phyloP scores from a whole-genome alignment of 2,797 vertebrate genomes.

The Oceanodroma leucorhoa region DNA sequence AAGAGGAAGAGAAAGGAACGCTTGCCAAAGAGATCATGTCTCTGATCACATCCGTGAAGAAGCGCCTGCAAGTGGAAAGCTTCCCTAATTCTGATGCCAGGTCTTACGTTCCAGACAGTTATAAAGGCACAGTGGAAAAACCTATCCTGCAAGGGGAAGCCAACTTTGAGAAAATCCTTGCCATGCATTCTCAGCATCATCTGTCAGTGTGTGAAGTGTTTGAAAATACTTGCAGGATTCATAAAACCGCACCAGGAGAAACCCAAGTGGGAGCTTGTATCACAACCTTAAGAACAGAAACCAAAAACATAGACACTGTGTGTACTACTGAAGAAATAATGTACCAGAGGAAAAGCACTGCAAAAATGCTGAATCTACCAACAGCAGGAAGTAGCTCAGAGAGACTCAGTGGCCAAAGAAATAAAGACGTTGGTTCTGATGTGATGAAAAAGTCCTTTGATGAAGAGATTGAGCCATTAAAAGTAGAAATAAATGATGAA shows the following conservation, averaged over 20 bases:
- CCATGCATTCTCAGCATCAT: conserved; percentile 84
- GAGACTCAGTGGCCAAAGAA: neutral
- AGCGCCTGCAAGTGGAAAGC: conserved; percentile 70
- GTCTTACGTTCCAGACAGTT: conserved; percentile 87
- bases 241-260: neutral
- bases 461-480: neutral
- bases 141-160: conserved; percentile 54
- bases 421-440: neutral
- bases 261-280: conserved; percentile 74
- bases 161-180: conserved; percentile 79
- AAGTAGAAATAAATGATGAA: neutral
- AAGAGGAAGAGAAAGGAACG: conserved; percentile 68
- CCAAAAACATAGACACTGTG: conserved; percentile 56
- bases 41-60: conserved; percentile 74
- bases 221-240: conserved; percentile 60
- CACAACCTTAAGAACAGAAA: conserved; percentile 84
- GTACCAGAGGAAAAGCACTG: neutral
- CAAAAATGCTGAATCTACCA: neutral
- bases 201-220: conserved; percentile 80
- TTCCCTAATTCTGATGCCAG: conserved; percentile 79
- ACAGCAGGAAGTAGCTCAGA: neutral
- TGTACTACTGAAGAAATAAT: conserved; percentile 33
- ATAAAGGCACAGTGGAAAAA: conserved; percentile 63
- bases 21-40: conserved; percentile 82
- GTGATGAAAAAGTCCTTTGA: neutral